phyloP scores from a whole-genome alignment of 1,140 invertebrate genomes.

The Tribolium madens region DNA sequence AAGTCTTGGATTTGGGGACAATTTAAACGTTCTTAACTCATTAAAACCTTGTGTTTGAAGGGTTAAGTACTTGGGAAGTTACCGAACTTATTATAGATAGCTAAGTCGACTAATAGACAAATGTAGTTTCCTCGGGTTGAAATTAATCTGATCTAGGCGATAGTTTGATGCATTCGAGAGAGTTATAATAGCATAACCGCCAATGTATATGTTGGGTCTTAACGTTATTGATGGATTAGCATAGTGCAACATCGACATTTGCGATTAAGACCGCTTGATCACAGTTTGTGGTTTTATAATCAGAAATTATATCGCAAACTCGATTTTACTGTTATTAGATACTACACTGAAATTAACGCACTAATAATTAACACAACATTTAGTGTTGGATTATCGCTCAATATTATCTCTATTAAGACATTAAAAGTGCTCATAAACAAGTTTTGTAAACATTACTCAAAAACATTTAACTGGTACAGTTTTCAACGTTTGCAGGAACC shows the following conservation, averaged over 20 bases:
- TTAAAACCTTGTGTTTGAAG: neutral
- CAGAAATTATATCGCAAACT: neutral
- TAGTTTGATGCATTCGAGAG: neutral
- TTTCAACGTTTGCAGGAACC: no score
- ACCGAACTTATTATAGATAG: slow-evolving; percentile 2
- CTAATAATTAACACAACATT: no score
- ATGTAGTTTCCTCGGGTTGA: neutral
- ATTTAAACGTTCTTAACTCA: slow-evolving; percentile 12
- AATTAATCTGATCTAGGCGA: slow-evolving; percentile 12
- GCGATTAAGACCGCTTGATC: neutral
- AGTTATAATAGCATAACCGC: slow-evolving; percentile 4
- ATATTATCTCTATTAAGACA: no score
- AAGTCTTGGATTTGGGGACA: neutral
- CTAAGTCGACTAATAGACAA: slow-evolving; percentile 9
- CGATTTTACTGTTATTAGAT: no score
- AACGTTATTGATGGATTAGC: slow-evolving; percentile 5
- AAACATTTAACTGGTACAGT: no score
- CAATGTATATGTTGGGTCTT: neutral
- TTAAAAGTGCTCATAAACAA: no score
- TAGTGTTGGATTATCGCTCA: no score
- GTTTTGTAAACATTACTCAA: no score
- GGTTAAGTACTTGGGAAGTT: slow-evolving; percentile 1
- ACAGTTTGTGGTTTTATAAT: neutral
- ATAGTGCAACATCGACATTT: neutral
- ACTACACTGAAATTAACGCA: no score